Evolutionary conservation across 2,113 vertebrate species (phyloP), one percentile per base, ranked within the genome.

Genomic region (Gymnorhina tibicen): DNA sequence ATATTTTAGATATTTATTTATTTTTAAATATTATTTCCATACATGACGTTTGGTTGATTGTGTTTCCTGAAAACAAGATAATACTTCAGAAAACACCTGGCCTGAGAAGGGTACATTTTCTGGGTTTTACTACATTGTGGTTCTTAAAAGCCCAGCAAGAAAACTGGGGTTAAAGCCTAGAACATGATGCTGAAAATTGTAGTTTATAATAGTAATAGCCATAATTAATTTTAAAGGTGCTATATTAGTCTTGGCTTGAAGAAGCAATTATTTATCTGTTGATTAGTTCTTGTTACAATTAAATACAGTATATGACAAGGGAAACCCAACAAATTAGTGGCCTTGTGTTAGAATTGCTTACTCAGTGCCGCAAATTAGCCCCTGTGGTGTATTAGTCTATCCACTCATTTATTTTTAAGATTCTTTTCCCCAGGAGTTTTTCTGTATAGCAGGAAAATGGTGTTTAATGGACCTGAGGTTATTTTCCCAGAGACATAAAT

Each of bases 381-480:
- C 39, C 68, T 50, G 1, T 62, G 75, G 85, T 83, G 20, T 73
- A 63, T 76, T 93, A 89, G 32, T 76, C 39, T 82, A 42, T 94
- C 53, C 2, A 21, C 41, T 93, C 62, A 85, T 91, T 94, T 94
- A 73, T 89, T 95, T 93, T 96, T 85, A 66, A 85, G 87, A 85
- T 83, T 91, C 59, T 90, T 72, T 87, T 77, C 46, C 74, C 27
- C 50, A 44, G n/a, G 72, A 94, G 79, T 66, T 93, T 86, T 92
- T 93, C 72, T 74, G 17, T 73, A 53, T 32, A 80, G 32, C 35
- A 70, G 35, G 20, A 68, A 85, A 85, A 58, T 90, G 11, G 7
- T 74, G 39, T 86, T 93, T 96, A 94, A 87, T 92, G 72, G 59
- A 10, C 39, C 56, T 90, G 82, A 67, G 85, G 53, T 84, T 96